Evolutionary conservation across 2,888 invertebrate genomes (phyloP).

Genomic region (Taphrorychus bicolor): DNA sequence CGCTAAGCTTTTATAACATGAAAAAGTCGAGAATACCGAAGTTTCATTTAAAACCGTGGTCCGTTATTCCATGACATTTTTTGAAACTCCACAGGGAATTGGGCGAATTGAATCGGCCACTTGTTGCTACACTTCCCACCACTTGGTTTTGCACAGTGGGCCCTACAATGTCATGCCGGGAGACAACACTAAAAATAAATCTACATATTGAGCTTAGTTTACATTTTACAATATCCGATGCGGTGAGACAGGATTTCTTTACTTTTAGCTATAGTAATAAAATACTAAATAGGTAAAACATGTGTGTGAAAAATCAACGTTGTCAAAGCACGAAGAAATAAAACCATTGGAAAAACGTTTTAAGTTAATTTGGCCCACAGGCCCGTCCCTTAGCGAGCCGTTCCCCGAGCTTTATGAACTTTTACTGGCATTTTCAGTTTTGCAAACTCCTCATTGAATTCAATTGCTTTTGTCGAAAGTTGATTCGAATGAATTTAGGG

Average conservation of each 20-base stretch:
- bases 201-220: not conserved
- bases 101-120: constrained; percentile 12
- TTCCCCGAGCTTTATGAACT: constrained; percentile 8
- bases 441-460: constrained; percentile 18
- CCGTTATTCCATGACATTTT: constrained; percentile 14
- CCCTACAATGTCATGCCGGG: not conserved
- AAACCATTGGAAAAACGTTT: not conserved
- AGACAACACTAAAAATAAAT: not conserved
- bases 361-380: not conserved
- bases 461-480: constrained; percentile 23
- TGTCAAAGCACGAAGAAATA: not conserved
- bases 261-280: too few relatives aligned
- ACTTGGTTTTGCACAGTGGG: constrained; percentile 3
- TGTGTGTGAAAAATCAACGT: too few relatives aligned
- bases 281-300: too few relatives aligned
- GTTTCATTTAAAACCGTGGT: constrained; percentile 11
- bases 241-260: too few relatives aligned
- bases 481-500: constrained; percentile 21
- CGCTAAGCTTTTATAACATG: not conserved
- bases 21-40: constrained; percentile 12
- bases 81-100: constrained; percentile 13
- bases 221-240: too few relatives aligned
- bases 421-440: constrained; percentile 5
- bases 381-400: not conserved
- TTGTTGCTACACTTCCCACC: constrained; percentile 9